These are phyloP conservation scores for Otocyon megalotis DNA, from an alignment of 2,113 vertebrate genomes.

Conservation along the genomic window DNA sequence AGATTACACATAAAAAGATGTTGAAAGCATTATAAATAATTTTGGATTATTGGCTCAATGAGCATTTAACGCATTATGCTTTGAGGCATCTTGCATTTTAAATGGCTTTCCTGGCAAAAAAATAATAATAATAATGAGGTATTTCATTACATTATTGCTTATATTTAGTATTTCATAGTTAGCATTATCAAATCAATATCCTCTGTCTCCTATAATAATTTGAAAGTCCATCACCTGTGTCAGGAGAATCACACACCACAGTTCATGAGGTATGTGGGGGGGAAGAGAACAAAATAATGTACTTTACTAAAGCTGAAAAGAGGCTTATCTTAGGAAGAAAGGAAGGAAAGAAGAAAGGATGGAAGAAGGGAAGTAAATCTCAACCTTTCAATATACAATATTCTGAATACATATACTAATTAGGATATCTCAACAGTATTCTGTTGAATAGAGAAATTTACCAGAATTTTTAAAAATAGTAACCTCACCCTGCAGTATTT, in stretches of 20 bases:
- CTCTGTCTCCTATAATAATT: not conserved
- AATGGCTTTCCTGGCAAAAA: constrained; percentile 33
- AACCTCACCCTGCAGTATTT: not conserved
- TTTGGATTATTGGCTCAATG: not conserved
- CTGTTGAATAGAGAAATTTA: not conserved
- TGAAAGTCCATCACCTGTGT: not conserved
- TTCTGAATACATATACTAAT: not conserved
- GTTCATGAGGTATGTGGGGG: not conserved
- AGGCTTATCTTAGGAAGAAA: not conserved
- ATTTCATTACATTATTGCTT: not conserved
- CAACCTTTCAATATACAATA: not conserved
- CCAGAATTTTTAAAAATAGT: not conserved
- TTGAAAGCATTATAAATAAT: constrained; percentile 46
- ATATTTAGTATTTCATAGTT: constrained; percentile 22
- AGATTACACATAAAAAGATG: constrained; percentile 15
- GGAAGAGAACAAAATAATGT: not conserved
- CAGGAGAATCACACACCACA: not conserved
- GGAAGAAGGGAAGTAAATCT: not conserved
- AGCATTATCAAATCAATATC: not conserved
- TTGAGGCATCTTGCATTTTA: constrained; percentile 53
- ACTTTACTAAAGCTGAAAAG: not conserved
- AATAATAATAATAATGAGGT: not conserved
- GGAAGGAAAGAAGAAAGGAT: not conserved
- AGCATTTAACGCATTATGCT: constrained; percentile 45
- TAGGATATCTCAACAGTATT: not conserved